These are phyloP conservation scores for Norana najaformis DNA, from an alignment of 2,888 invertebrate genomes.

Conservation along the genomic window DNA sequence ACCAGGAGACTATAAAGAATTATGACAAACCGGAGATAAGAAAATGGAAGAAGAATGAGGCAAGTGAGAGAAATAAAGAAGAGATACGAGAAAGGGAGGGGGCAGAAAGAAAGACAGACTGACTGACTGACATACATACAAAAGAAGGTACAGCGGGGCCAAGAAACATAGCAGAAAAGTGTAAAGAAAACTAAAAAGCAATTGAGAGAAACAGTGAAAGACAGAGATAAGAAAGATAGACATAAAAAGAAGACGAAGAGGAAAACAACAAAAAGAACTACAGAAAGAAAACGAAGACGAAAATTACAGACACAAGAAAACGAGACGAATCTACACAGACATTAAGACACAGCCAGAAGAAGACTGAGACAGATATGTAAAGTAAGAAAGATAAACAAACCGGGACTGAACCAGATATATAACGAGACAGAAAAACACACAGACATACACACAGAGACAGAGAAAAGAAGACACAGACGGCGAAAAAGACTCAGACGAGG, in stretches of 20 bases:
- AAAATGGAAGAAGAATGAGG: neutral
- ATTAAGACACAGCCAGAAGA: neutral
- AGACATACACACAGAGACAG: neutral
- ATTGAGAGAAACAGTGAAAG: neutral
- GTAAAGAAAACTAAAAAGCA: neutral
- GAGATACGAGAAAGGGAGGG: neutral
- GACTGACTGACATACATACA: neutral
- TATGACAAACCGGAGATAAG: constrained; percentile 24
- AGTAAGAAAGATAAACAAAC: neutral
- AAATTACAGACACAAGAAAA: neutral
- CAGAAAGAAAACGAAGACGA: neutral
- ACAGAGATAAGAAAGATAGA: neutral
- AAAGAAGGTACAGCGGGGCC: neutral
- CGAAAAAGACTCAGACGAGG: neutral
- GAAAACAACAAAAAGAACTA: neutral
- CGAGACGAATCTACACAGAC: neutral
- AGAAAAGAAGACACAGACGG: neutral
- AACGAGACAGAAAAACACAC: neutral
- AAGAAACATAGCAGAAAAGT: neutral
- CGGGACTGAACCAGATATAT: neutral
- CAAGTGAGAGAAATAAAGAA: neutral
- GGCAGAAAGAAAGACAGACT: neutral
- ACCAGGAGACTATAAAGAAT: constrained; percentile 26
- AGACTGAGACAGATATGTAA: neutral
- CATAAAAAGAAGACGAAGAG: neutral